phyloP scores from a whole-genome alignment of 2,888 invertebrate genomes.

The Caenorhabditis uteleia region DNA sequence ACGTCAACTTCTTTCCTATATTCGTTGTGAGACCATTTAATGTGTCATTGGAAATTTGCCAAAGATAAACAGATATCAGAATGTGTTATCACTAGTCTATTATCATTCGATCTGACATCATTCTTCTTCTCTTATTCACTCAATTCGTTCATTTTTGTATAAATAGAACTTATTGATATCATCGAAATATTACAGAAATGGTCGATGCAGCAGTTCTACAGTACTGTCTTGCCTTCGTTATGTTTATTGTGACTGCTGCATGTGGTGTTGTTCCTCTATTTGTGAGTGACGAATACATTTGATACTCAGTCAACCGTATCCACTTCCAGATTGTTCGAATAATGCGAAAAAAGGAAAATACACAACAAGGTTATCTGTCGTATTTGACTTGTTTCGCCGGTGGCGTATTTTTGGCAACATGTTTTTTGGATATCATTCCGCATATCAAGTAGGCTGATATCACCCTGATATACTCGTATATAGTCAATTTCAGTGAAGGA shows the following conservation, averaged over 20 bases:
- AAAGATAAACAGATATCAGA: too few relatives aligned
- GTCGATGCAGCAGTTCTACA: constrained; percentile 16
- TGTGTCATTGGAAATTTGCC: too few relatives aligned
- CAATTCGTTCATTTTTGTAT: too few relatives aligned
- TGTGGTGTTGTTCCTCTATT: constrained; percentile 26
- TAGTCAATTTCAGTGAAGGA: constrained; percentile 31
- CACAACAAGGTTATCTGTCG: constrained; percentile 29
- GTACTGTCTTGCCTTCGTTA: constrained; percentile 23
- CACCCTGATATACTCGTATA: neutral
- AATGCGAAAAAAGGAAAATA: constrained; percentile 37
- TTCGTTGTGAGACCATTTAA: too few relatives aligned
- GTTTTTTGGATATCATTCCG: constrained; percentile 65
- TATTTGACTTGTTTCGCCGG: constrained; percentile 46
- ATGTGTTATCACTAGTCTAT: too few relatives aligned
- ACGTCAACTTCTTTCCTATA: too few relatives aligned
- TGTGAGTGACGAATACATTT: constrained; percentile 8
- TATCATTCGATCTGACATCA: too few relatives aligned
- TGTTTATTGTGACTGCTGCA: constrained; percentile 27
- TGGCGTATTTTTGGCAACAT: constrained; percentile 64
- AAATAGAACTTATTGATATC: too few relatives aligned
- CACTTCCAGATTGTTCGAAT: constrained; percentile 28
- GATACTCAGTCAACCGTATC: too few relatives aligned
- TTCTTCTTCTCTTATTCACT: too few relatives aligned
- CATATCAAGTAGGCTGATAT: constrained; percentile 54
- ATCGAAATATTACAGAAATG: too few relatives aligned